Percentiles rank a stretch among this genome's conserved stretches.
Evolutionary conservation across 2,888 invertebrate species (phyloP).

Genomic region (Leptura quadrifasciata): DNA sequence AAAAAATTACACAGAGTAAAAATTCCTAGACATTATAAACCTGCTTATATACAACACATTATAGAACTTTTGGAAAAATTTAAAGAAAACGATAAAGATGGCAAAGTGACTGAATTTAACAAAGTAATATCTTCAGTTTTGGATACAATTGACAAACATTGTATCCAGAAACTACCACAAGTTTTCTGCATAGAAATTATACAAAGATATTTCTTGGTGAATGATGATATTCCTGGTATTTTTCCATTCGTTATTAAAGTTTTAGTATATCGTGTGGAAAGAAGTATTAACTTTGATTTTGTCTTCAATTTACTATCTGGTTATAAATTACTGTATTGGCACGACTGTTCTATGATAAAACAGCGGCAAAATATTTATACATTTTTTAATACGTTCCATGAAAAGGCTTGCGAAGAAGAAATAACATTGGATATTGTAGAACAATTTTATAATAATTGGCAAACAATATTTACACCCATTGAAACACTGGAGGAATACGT

Average conservation of each 20-base stretch:
- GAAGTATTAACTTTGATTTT: neutral
- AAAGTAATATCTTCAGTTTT: neutral
- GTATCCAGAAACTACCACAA: slow-evolving; percentile 5
- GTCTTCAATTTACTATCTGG: too few relatives aligned
- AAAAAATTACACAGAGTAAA: too few relatives aligned
- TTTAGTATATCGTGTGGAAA: neutral
- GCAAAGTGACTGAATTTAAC: neutral
- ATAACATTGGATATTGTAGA: neutral
- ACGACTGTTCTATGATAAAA: neutral
- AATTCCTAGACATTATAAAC: slow-evolving; percentile 16
- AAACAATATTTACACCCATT: too few relatives aligned
- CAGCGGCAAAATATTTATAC: neutral
- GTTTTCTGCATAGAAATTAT: slow-evolving; percentile 27
- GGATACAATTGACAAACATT: neutral
- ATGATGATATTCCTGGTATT: neutral
- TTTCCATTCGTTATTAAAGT: slow-evolving; percentile 13
- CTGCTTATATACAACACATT: neutral
- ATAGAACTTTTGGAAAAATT: neutral
- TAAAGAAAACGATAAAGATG: neutral
- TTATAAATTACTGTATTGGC: too few relatives aligned
- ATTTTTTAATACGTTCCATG: slow-evolving; percentile 13
- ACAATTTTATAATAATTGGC: slow-evolving; percentile 13
- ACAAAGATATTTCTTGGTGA: neutral
- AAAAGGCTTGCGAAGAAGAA: neutral
- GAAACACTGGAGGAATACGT: slow-evolving; percentile 15